phyloP scores from a whole-genome alignment of 2,797 vertebrate genomes.

The Chrysocyon brachyurus region DNA sequence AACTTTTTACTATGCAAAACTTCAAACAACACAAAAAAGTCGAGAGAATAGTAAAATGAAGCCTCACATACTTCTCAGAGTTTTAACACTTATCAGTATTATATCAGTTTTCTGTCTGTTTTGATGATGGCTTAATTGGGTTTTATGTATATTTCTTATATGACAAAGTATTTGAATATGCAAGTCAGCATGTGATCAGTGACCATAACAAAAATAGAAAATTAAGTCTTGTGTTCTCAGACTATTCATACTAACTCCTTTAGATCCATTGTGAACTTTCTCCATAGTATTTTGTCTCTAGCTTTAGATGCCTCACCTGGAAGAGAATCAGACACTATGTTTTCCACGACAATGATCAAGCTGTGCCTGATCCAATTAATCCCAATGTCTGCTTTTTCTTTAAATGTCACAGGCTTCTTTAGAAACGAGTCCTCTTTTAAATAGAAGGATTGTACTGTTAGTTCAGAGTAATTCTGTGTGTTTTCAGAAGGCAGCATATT shows the following conservation, averaged over 20 bases:
- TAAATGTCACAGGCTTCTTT: conserved; percentile 18
- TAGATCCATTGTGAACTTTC: not conserved
- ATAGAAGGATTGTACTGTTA: not conserved
- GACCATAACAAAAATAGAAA: not conserved
- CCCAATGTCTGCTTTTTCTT: conserved; percentile 14
- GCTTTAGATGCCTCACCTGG: not conserved
- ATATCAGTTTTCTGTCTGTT: not conserved
- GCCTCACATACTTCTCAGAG: not conserved
- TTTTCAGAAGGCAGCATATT: conserved; percentile 53
- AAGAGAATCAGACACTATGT: not conserved
- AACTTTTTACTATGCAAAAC: not conserved
- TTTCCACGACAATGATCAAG: not conserved
- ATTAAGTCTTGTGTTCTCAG: not conserved
- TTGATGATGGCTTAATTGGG: not conserved
- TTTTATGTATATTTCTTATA: not conserved
- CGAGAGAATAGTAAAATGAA: not conserved
- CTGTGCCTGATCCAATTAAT: not conserved
- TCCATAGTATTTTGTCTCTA: not conserved
- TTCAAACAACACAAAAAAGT: not conserved
- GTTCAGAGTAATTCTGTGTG: not conserved
- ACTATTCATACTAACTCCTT: not conserved
- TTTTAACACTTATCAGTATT: not conserved
- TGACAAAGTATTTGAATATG: not conserved
- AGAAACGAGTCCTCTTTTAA: not conserved
- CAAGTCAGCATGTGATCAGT: not conserved